Percentiles rank a stretch among this genome's conserved stretches.
Conservation (phyloP, 2,888 invertebrate species). For the Dynastes hyllus region DNA sequence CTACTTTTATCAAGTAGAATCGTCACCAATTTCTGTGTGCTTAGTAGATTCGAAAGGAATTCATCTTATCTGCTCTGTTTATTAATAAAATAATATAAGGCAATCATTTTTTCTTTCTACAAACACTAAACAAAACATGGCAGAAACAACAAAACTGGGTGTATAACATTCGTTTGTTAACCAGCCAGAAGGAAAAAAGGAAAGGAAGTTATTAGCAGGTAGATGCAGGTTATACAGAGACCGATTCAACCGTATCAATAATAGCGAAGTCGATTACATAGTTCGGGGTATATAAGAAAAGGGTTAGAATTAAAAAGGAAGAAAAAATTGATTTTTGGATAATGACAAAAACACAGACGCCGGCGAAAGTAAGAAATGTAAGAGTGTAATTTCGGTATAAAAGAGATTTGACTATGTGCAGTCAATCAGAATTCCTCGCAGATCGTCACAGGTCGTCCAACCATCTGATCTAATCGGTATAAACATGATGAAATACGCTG, state of each 20-base stretch:
- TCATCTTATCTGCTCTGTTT: slow-evolving; percentile 23
- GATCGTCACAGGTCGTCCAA: slow-evolving; percentile 31
- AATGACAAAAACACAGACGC: slow-evolving; percentile 29
- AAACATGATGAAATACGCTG: slow-evolving; percentile 46
- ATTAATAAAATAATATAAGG: background rate
- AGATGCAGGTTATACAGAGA: background rate
- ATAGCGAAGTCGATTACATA: too few species aligned
- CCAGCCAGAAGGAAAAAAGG: background rate
- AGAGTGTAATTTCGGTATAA: slow-evolving; percentile 44
- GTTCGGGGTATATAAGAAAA: slow-evolving; percentile 5
- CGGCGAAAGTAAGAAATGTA: slow-evolving; percentile 47
- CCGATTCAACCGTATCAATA: background rate
- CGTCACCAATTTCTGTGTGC: background rate
- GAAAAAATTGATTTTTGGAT: slow-evolving; percentile 43
- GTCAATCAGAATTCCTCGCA: slow-evolving; percentile 36
- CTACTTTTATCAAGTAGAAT: too few species aligned
- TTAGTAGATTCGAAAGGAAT: slow-evolving; percentile 17
- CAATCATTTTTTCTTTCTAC: background rate
- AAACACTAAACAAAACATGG: too few species aligned
- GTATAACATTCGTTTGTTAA: background rate
- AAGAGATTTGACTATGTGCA: slow-evolving; percentile 38
- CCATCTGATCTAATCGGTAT: slow-evolving; percentile 11
- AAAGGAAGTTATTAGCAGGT: slow-evolving; percentile 2
- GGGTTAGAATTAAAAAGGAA: slow-evolving; percentile 9
- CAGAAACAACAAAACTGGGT: background rate